Evolutionary conservation across 2,113 vertebrate genomes (phyloP).

Genomic region (Miniopterus natalensis): DNA sequence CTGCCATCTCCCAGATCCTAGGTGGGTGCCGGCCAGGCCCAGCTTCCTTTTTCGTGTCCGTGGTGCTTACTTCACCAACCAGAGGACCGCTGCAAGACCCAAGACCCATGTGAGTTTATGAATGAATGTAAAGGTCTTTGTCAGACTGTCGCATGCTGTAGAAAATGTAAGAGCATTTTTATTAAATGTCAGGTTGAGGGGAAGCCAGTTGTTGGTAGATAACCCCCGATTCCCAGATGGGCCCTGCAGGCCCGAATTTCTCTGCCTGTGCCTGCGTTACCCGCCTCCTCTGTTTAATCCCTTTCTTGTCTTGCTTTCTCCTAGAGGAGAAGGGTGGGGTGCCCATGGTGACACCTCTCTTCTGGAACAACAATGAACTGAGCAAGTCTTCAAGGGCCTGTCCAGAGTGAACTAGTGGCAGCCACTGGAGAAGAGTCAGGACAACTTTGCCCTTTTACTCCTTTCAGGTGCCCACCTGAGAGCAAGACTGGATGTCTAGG

Average conservation of each 20-base stretch:
- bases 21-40: no score
- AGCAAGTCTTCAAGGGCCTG: not conserved
- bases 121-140: not conserved
- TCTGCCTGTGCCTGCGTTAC: not conserved
- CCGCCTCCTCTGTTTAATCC: not conserved
- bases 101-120: not conserved
- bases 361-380: not conserved
- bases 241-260: not conserved
- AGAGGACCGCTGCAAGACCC: not conserved
- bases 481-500: not conserved
- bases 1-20: no score
- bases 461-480: accelerated
- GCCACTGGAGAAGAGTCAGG: not conserved
- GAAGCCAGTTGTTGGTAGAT: not conserved
- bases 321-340: not conserved
- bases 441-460: not conserved
- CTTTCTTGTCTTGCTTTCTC: not conserved
- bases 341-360: not conserved
- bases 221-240: accelerated
- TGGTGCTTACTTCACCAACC: not conserved
- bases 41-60: not conserved
- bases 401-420: not conserved
- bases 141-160: not conserved
- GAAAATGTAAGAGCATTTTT: not conserved
- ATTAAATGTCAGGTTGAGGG: not conserved